Evolutionary conservation across 2,113 vertebrate genomes (phyloP), one percentile per base, ranked within the genome.

Genomic region (Melanerpes aurifrons): DNA sequence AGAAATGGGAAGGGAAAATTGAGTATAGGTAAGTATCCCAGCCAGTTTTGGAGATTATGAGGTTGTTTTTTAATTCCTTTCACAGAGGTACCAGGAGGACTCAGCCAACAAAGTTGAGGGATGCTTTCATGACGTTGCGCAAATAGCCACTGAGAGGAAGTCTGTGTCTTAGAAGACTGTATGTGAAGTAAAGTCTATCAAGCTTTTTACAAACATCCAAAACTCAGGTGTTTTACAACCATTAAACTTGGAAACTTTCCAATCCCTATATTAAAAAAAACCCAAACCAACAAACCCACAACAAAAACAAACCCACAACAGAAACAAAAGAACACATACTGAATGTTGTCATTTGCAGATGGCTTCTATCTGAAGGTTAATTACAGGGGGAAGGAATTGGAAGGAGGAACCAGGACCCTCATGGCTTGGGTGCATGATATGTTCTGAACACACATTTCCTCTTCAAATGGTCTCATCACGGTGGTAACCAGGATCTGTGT

Each of bases 341-440:
- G 47, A 31, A 29, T 83, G 77, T 61, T 82, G 37, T 47, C 4
- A 54, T 48, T 79, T 89, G 43, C 25, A 63, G 24, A 22, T 54
- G 4, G 56, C 47, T 86, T 84, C 37, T 86, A 15, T 69, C 19
- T 75, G 45, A 56, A 61, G 29, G 9, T 17, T 69, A 40, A 22
- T 90, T 58, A 26, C 4, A 22, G 26, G 14, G 26, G 9, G 12
- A 4, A 91, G 29, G 45, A 72, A 58, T 29, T 5, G 2, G 22
- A n/a, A 87, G 29, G 20, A 66, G 15, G 18, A 15, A 82, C 6
- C 5, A 37, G 71, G 13, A 62, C 77, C 77, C 2, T 79, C 7
- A 4, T 47, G 20, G 16, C 1, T 0, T 37, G 9, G 54, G 4
- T 71, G 26, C 14, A 14, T 28, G 29, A 19, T 40, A 25, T 9